Base-by-base conservation (phyloP, 1,140 invertebrate genomes). In the Alviniconcha marisindica region DNA sequence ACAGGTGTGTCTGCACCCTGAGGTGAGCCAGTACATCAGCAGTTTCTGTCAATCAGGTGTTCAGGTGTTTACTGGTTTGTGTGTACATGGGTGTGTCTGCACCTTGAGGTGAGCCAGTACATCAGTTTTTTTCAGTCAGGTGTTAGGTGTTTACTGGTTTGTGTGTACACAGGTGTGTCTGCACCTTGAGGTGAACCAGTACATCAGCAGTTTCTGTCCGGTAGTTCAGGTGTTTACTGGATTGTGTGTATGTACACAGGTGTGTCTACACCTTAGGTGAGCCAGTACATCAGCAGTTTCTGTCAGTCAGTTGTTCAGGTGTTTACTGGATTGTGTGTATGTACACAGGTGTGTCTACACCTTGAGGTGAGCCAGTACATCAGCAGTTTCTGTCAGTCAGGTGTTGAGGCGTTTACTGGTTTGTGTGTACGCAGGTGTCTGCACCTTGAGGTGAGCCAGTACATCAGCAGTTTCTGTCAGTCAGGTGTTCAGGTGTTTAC, bases 1-100 rank as follows among this genome's bases (percentile, higher is more conserved):
- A 7, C 66, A 90, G 89, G 89, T 91, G 76, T 91, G 90, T 80
- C 54, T 88, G 18, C 91, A 92, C 82, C 91, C 90, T 36, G 89
- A 90, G 28, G 91, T 92, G 18, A 84, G 31, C n/a, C 42, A 85
- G 21, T 92, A 92, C 74, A 87, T 92, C 48, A 79, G 80, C 36
- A 87, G 88, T 56, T 83, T 89, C 48, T 71, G 88, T 10, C 85
- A 87, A 24, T 85, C 87, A 21, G 10, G 21, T 21, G 69, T 74
- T 89, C 12, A 85, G 86, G 51, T 60, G 69, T 3, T 78, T 91
- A 69, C 74, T 90, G 12, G 80, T 83, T 51, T 51, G 10, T 51
- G 7, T 12, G 7, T 7, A 7, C 48, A 7, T 21, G 21, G 7
- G 48, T 51, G 48, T 51, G 48, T 21, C 33, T 36, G 33, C 1